Evolutionary conservation across 2,888 invertebrate genomes (phyloP), one percentile per base, ranked within the genome.

Genomic region (Drosophila pullipes): DNA sequence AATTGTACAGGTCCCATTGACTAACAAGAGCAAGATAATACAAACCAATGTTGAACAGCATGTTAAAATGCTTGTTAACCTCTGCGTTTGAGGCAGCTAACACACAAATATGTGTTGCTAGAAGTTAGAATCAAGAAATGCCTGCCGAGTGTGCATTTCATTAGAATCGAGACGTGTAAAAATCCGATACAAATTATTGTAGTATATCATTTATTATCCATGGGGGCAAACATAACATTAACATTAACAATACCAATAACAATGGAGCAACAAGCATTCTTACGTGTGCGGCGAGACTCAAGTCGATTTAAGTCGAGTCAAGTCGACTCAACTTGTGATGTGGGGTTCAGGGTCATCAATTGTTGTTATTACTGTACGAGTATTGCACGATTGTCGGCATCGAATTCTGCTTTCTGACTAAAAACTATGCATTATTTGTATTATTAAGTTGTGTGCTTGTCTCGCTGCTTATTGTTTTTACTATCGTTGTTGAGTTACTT

Each of bases 341-440:
- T 41, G 69, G 67, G 87, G 85, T 85, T 85, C 91, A 85, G 85
- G 85, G 85, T 85, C 88, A 84, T 78, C 83, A 74, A 61, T 68
- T 69, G 58, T 16, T 55, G 28, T 37, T 25, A 7, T 25, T 33
- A 33, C 18, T 28, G 70, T 74, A 72, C 60, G 47, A n/a, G 63
- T 76, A 82, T 74, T 78, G 86, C 89, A 90, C 84, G 87, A 83
- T 80, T 65, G 62, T 64, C 53, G 58, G 60, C 50, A 63, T 64
- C 31, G 52, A 41, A 55, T 28, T 57, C 39, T 10, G 31, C 37
- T 28, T 59, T 39, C 64, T 55, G 60, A 54, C 70, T 69, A 54
- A 89, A 47, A 85, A 83, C 83, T 89, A 90, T 91, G 85, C 90
- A 87, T 89, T 85, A 85, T 91, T 91, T 89, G 90, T 79, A 77